These are phyloP conservation scores for Pelusios castaneus DNA, from an alignment of 2,113 vertebrate species.

Conservation along the genomic window DNA sequence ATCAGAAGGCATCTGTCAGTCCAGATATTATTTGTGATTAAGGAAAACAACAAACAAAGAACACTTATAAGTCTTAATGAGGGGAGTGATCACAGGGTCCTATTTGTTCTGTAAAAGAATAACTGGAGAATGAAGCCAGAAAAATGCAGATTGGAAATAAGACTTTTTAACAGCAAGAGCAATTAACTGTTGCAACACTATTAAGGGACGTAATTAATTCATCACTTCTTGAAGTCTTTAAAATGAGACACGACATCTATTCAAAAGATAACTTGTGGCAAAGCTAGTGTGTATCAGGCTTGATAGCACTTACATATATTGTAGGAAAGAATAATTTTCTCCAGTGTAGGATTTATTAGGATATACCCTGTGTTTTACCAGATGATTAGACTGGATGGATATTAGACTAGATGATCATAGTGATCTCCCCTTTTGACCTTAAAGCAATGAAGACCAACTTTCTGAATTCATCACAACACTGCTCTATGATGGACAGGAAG, in stretches of 20 bases:
- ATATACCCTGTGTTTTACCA: background rate
- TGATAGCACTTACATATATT: background rate
- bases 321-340: background rate
- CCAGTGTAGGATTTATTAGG: background rate
- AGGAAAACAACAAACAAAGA: constrained; percentile 5
- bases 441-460: background rate
- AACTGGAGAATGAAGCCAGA: constrained; percentile 67
- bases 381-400: background rate
- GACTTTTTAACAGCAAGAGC: constrained; percentile 57
- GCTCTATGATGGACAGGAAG: background rate
- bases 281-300: constrained; percentile 35
- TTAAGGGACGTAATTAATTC: constrained; percentile 65
- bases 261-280: background rate
- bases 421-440: background rate
- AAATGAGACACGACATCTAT: constrained; percentile 55
- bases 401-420: background rate
- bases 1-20: background rate
- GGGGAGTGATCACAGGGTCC: background rate
- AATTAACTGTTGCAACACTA: constrained; percentile 65
- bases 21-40: background rate
- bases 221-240: constrained; percentile 59
- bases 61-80: constrained; percentile 1
- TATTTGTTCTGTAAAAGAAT: constrained; percentile 52
- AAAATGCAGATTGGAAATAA: constrained; percentile 57
- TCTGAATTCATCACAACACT: background rate